Percentiles rank a stretch among this genome's conserved stretches.
Conservation (phyloP, 2,888 invertebrate genomes). For the Herminia tarsipennalis region DNA sequence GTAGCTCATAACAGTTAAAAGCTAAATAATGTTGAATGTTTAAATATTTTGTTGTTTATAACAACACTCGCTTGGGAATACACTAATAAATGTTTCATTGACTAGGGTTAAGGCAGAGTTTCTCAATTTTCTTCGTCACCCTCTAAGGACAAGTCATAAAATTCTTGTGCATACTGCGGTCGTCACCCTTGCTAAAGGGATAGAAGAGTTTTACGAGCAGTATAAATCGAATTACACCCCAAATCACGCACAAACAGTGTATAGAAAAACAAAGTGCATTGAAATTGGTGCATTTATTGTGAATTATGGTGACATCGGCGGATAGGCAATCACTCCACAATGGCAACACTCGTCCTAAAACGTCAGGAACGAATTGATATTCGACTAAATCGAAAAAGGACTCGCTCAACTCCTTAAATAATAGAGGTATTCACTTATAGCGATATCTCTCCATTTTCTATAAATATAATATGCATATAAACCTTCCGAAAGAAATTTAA, state of each 20-base stretch:
- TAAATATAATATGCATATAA: too few relatives aligned
- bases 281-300: slow-evolving; percentile 8
- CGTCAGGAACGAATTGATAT: too few relatives aligned
- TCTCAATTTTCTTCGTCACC: slow-evolving; percentile 16
- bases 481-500: too few relatives aligned
- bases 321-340: background rate
- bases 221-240: slow-evolving; percentile 15
- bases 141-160: slow-evolving; percentile 22
- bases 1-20: too few relatives aligned
- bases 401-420: too few relatives aligned
- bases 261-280: slow-evolving; percentile 13
- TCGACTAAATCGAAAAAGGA: too few relatives aligned
- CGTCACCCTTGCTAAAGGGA: slow-evolving; percentile 9
- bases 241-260: slow-evolving; percentile 14
- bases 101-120: slow-evolving; percentile 2
- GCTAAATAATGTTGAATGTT: too few relatives aligned
- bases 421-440: too few relatives aligned
- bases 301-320: slow-evolving; percentile 1
- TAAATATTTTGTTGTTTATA: too few relatives aligned
- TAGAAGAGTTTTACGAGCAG: slow-evolving; percentile 13
- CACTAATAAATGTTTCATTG: slow-evolving; percentile 17
- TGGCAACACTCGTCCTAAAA: background rate
- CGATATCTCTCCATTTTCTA: too few relatives aligned
- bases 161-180: slow-evolving; percentile 16
- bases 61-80: too few relatives aligned